Evolutionary conservation across 2,888 invertebrate species (phyloP).

Genomic region (Mythimna lalbum): DNA sequence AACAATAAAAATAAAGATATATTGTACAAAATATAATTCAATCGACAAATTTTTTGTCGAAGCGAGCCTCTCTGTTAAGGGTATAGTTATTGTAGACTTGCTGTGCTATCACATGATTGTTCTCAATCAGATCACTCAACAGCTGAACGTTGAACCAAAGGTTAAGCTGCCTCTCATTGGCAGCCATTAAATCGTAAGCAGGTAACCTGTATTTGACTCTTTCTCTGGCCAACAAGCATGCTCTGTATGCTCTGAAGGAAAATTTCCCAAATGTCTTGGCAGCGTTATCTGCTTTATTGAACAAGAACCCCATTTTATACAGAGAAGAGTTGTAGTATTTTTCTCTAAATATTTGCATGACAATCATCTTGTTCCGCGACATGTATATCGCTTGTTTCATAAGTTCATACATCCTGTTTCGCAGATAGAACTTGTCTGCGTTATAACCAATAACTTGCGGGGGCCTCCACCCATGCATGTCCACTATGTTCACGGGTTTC

Average conservation of each 20-base stretch:
- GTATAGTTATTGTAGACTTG: not conserved
- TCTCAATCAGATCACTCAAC: constrained; percentile 66
- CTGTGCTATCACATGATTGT: constrained; percentile 66
- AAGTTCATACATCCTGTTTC: constrained; percentile 72
- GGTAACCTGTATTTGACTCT: not conserved
- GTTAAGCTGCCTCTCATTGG: constrained; percentile 68
- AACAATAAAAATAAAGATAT: no score
- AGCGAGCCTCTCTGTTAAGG: rapidly evolving
- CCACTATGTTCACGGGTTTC: not conserved
- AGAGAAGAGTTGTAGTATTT: constrained; percentile 63
- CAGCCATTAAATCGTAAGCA: constrained; percentile 60
- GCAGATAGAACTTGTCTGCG: constrained; percentile 61
- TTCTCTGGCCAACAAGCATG: constrained; percentile 54
- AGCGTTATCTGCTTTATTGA: constrained; percentile 73
- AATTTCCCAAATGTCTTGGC: constrained; percentile 68
- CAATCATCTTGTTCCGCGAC: constrained; percentile 74
- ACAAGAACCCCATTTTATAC: constrained; percentile 81
- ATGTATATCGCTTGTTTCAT: constrained; percentile 80
- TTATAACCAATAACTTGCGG: rapidly evolving
- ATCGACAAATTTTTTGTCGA: not conserved
- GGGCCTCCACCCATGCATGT: constrained; percentile 56
- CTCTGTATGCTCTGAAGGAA: constrained; percentile 56
- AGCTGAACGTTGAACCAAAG: constrained; percentile 76
- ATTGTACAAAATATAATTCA: not conserved
- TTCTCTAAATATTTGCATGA: constrained; percentile 73